Base-by-base conservation (phyloP, 2,888 invertebrate genomes). In the Pyrrhia umbra region DNA sequence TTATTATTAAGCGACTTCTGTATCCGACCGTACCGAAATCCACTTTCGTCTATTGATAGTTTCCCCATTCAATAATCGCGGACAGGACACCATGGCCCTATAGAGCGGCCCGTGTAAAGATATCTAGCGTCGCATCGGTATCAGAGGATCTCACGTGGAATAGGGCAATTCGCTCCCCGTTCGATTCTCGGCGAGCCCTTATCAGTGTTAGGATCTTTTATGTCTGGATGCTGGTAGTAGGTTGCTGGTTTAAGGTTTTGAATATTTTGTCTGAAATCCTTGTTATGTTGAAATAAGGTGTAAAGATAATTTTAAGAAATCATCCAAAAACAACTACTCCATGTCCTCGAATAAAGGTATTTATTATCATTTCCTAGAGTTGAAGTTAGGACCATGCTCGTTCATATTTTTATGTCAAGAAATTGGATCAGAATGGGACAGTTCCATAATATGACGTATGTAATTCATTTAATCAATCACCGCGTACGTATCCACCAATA, bases 111-210 rank as follows among this genome's bases (percentile, higher is more conserved):
- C 64, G 61, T 72, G 75, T 79, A 76, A 65, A 79, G 80, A 74
- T 75, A 75, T 72, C 72, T 46, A 51, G 50, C 37, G 51, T 52
- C 66, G 58, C 68, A 51, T 72, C 58, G 55, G 58, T 78, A 78
- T 76, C 82, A 57, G 43, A 18, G n/a, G 60, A 82, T 82, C 82
- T 82, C 77, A 61, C 76, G 68, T 79, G 82, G 80, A 70, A 75
- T 63, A 75, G 64, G 74, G 76, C 76, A 75, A 78, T 79, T 75
- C 55, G 56, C 77, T 61, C 64, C 68, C 60, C 50, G 77, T 80
- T 82, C 77, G 81, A 82, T 74, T 75, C 77, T 67, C 68, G 58
- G 42, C 56, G 27, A 42, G 37, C 15, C 43, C 43, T 52, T 79
- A 80, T 81, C 80, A 16, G 61, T 46, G 57, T 57, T 57, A 23